Conservation (phyloP, 2,888 invertebrate genomes). For the Atrina japonica region DNA sequence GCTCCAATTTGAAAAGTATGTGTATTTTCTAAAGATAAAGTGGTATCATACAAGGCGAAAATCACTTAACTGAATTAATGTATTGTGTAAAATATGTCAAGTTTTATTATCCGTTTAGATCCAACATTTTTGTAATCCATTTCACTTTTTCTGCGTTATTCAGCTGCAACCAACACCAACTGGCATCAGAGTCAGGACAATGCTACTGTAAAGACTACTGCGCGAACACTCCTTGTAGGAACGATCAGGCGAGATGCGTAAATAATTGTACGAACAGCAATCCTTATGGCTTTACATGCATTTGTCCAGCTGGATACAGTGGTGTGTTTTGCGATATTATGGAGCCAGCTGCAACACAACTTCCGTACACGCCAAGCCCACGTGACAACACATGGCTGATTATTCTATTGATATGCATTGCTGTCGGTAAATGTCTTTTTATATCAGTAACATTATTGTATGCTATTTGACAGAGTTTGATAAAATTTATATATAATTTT, state of each 20-base stretch:
- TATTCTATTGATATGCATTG: constrained; percentile 77
- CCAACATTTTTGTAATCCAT: too few species aligned
- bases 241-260: constrained; percentile 80
- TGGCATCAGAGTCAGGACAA: constrained; percentile 20
- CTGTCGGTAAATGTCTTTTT: constrained; percentile 5
- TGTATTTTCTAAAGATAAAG: too few species aligned
- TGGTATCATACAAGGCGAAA: too few species aligned
- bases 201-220: constrained; percentile 82
- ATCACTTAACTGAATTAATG: too few species aligned
- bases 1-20: too few species aligned
- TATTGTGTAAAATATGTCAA: too few species aligned
- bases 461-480: too few species aligned
- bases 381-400: constrained; percentile 98
- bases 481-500: too few species aligned
- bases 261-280: constrained; percentile 38
- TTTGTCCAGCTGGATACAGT: constrained; percentile 96
- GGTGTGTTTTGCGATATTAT: constrained; percentile 82
- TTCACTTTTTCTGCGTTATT: too few species aligned
- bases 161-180: constrained; percentile 29
- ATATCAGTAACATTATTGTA: too few species aligned
- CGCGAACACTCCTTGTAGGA: constrained; percentile 79
- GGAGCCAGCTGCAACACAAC: constrained; percentile 79
- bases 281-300: constrained; percentile 85
- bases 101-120: too few species aligned
- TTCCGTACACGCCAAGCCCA: constrained; percentile 90